Evolutionary conservation across 2,113 vertebrate species (phyloP).

Genomic region (Heptranchias perlo): DNA sequence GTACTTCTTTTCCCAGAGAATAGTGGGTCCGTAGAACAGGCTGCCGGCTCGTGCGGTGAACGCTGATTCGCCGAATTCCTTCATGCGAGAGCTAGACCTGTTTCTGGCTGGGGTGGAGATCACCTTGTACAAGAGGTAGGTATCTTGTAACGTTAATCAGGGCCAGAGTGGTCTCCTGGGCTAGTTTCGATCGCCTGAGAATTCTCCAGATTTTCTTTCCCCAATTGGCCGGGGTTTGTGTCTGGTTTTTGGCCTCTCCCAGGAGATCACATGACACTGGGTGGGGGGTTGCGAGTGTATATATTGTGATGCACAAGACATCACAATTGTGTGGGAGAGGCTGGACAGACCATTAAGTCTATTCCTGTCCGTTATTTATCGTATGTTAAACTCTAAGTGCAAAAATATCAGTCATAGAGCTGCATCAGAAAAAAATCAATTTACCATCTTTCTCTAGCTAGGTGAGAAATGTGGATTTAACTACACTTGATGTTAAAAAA

Average conservation of each 20-base stretch:
- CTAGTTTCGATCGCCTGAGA: background rate
- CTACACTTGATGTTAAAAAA: background rate
- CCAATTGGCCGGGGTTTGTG: too few relatives aligned
- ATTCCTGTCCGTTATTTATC: background rate
- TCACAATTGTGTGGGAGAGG: background rate
- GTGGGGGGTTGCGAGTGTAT: background rate
- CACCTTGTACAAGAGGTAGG: too few relatives aligned
- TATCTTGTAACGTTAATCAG: background rate
- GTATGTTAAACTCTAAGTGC: background rate
- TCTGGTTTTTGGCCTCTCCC: background rate
- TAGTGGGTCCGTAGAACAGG: background rate
- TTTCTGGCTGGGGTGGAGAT: background rate
- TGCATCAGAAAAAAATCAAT: background rate
- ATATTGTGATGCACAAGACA: background rate
- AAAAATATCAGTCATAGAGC: background rate
- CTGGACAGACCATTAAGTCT: background rate
- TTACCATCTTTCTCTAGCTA: background rate
- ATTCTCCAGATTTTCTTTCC: background rate
- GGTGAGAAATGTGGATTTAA: background rate
- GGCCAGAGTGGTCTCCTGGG: background rate
- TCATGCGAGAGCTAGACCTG: background rate
- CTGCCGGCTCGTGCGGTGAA: background rate
- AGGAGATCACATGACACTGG: background rate
- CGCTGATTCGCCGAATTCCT: background rate
- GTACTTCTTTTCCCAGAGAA: background rate